These are phyloP conservation scores for Sitophilus oryzae DNA, from an alignment of 1,140 invertebrate genomes.

Conservation along the genomic window DNA sequence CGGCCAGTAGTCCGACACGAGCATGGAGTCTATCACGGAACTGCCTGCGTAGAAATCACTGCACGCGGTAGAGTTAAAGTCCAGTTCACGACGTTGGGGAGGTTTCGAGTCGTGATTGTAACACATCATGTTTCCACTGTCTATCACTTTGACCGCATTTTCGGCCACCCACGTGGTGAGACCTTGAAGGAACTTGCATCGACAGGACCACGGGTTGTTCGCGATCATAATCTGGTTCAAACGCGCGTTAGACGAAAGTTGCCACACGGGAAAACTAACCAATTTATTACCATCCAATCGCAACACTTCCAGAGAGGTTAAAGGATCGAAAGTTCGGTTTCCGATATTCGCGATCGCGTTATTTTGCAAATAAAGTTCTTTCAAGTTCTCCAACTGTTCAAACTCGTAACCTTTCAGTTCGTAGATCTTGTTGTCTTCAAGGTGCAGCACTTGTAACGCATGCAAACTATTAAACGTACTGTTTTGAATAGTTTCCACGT, in stretches of 20 bases:
- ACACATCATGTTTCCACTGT: slow-evolving; percentile 73
- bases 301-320: slow-evolving; percentile 73
- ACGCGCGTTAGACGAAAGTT: slow-evolving; percentile 62
- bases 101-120: slow-evolving; percentile 69
- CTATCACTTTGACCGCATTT: slow-evolving; percentile 71
- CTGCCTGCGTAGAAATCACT: slow-evolving; percentile 77
- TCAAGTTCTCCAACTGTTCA: slow-evolving; percentile 71
- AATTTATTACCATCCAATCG: slow-evolving; percentile 79
- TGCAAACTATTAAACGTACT: slow-evolving; percentile 86
- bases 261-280: slow-evolving; percentile 77
- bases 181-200: slow-evolving; percentile 82
- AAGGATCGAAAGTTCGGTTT: slow-evolving; percentile 71
- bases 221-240: slow-evolving; percentile 68
- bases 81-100: slow-evolving; percentile 63
- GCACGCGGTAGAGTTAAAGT: slow-evolving; percentile 75
- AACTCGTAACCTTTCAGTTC: slow-evolving; percentile 85
- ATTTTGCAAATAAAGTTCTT: slow-evolving; percentile 82
- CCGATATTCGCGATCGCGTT: slow-evolving; percentile 73
- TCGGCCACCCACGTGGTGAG: slow-evolving; percentile 77
- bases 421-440: slow-evolving; percentile 77
- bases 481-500: slow-evolving; percentile 82
- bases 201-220: slow-evolving; percentile 82
- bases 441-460: slow-evolving; percentile 72
- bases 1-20: slow-evolving; percentile 79
- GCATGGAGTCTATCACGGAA: slow-evolving; percentile 75